Base-by-base conservation (phyloP, 2,888 invertebrate species). In the Cynaeus angustus region DNA sequence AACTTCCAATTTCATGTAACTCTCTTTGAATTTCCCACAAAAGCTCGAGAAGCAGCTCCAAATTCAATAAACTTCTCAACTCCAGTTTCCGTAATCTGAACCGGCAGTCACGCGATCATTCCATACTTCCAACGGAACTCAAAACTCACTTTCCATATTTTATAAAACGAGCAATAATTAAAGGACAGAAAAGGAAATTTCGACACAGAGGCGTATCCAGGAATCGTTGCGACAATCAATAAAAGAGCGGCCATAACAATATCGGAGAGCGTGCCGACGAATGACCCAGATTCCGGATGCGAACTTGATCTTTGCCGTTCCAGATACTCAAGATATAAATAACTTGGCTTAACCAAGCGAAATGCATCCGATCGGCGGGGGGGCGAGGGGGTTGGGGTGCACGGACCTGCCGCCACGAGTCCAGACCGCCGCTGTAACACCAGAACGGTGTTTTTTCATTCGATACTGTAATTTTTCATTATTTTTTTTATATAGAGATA, bases 291-390 rank as follows among this genome's bases (percentile, higher is more conserved):
- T 72, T 72, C 72, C 67, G 61, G 66, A 65, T 53, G 53, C 73
- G 73, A 71, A 70, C 73, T 72, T 73, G 71, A 69, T 71, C 66
- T 71, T 41, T 71, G 62, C 67, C 70, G 73, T 66, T 68, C 73
- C 68, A 71, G 70, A 71, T 71, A 68, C 38, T 10, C 66, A 28
- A 6, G 50, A 50, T 66, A 66, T 65, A 70, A 70, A 70, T 70
- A 70, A 61, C 65, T 45, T 46, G 16, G 13, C 56, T 46, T 50
- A 43, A 58, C 50, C 48, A 26, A 33, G 61, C 59, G 13, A 50
- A 62, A 33, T 33, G 33, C 33, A 33, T 33, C 33, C 33, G 7
- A 33, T 33, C 33, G n/a, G 33, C 7, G 33, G n/a, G n/a, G n/a
- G n/a, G n/a, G n/a, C n/a, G n/a, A n/a, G n/a, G n/a, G n/a, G n/a